Evolutionary conservation across 2,797 vertebrate species (phyloP).

Genomic region (Gymnoscopelus microlampas): DNA sequence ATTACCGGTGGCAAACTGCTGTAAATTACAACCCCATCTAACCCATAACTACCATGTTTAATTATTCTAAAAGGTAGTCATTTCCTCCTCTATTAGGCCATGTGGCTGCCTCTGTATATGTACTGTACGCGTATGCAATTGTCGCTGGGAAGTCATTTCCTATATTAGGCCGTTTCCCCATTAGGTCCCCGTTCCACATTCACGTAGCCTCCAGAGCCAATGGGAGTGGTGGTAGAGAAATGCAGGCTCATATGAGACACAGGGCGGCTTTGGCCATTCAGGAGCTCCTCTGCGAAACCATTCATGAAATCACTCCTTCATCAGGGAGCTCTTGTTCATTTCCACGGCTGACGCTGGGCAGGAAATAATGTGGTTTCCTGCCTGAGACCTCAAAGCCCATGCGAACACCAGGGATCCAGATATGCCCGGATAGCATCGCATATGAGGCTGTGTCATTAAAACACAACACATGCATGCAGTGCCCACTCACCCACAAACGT

Average conservation of each 20-base stretch:
- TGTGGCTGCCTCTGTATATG: neutral
- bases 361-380: conserved; percentile 76
- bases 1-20: too few relatives aligned
- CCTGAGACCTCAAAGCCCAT: conserved; percentile 57
- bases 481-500: neutral
- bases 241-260: neutral
- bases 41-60: too few relatives aligned
- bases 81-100: neutral
- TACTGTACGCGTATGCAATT: conserved; percentile 5
- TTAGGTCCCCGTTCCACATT: neutral
- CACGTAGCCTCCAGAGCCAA: neutral
- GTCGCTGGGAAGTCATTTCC: conserved; percentile 17
- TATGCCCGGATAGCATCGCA: conserved; percentile 47
- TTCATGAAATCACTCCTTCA: conserved; percentile 66
- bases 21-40: too few relatives aligned
- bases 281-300: conserved; percentile 42
- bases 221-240: neutral
- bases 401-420: conserved; percentile 40
- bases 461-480: conserved; percentile 9
- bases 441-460: conserved; percentile 22
- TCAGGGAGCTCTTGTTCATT: conserved; percentile 50
- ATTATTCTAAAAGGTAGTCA: too few relatives aligned
- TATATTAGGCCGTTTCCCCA: conserved; percentile 1
- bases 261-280: neutral
- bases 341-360: conserved; percentile 62